These are phyloP conservation scores for Harmothoe impar DNA, from an alignment of 2,888 invertebrate species.

Conservation along the genomic window DNA sequence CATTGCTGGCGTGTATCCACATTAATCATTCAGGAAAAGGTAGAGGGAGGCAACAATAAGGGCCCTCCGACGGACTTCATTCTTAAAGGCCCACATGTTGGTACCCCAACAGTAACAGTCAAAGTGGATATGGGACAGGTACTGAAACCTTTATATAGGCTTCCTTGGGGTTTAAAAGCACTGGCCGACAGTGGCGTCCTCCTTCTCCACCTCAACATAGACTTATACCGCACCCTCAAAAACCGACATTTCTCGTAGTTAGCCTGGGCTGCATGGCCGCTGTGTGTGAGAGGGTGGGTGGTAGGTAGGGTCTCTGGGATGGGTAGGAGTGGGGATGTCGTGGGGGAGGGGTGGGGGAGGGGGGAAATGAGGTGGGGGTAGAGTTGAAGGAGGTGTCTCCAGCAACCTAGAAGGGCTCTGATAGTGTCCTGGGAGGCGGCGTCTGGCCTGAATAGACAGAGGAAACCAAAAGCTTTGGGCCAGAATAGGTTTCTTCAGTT, in stretches of 20 bases:
- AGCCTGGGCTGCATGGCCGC: neutral
- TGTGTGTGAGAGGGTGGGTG: too few species aligned
- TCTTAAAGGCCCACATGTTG: too few species aligned
- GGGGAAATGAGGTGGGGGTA: neutral
- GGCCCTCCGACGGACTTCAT: neutral
- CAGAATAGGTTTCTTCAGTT: constrained; percentile 28
- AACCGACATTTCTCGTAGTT: neutral
- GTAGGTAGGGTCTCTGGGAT: too few species aligned
- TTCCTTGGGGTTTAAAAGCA: too few species aligned
- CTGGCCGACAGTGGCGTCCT: neutral
- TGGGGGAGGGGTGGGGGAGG: neutral
- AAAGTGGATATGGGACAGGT: too few species aligned
- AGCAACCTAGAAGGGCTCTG: constrained; percentile 32
- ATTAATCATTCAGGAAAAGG: constrained; percentile 54
- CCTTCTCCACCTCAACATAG: neutral
- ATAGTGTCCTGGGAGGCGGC: neutral
- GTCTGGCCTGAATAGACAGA: constrained; percentile 23
- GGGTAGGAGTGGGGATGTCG: neutral
- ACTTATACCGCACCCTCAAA: too few species aligned
- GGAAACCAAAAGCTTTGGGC: constrained; percentile 6
- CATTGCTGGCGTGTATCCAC: constrained; percentile 37
- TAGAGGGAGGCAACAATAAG: constrained; percentile 14
- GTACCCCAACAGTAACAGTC: too few species aligned
- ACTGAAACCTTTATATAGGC: too few species aligned
- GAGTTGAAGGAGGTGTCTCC: neutral